Conservation (phyloP, 2,888 invertebrate species). For the Sussaba pulchella region DNA sequence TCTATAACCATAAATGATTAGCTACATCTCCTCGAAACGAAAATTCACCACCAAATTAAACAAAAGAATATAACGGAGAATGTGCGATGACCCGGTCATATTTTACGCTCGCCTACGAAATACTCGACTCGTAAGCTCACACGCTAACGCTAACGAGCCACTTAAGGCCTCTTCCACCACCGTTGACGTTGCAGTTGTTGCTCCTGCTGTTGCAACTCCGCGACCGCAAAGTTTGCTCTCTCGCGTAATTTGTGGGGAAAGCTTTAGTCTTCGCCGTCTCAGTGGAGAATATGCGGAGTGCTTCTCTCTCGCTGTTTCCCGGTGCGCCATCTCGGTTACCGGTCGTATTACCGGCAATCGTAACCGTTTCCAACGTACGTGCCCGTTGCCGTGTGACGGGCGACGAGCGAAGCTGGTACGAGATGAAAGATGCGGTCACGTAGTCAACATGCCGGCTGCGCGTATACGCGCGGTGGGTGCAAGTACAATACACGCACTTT, state of each 20-base stretch:
- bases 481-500: background rate
- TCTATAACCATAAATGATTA: too few species aligned
- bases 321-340: conserved; percentile 27
- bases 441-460: conserved; percentile 7
- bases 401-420: background rate
- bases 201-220: conserved; percentile 52
- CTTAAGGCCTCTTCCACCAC: conserved; percentile 61
- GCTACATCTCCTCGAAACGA: too few species aligned
- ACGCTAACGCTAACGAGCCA: conserved; percentile 68
- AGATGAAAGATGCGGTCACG: conserved; percentile 8
- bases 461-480: background rate
- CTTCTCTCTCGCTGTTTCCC: conserved; percentile 19
- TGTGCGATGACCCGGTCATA: background rate
- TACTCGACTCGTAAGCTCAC: conserved; percentile 58
- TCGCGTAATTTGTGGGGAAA: conserved; percentile 60
- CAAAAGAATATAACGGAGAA: too few species aligned
- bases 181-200: conserved; percentile 53
- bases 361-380: conserved; percentile 54
- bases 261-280: conserved; percentile 25
- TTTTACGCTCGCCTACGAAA: conserved; percentile 16
- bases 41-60: too few species aligned
- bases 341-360: conserved; percentile 44
- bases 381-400: conserved; percentile 30
- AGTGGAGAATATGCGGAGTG: conserved; percentile 8
- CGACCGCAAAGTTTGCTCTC: conserved; percentile 61